phyloP scores from a whole-genome alignment of 2,113 vertebrate genomes.

The Tachysurus fulvidraco region DNA sequence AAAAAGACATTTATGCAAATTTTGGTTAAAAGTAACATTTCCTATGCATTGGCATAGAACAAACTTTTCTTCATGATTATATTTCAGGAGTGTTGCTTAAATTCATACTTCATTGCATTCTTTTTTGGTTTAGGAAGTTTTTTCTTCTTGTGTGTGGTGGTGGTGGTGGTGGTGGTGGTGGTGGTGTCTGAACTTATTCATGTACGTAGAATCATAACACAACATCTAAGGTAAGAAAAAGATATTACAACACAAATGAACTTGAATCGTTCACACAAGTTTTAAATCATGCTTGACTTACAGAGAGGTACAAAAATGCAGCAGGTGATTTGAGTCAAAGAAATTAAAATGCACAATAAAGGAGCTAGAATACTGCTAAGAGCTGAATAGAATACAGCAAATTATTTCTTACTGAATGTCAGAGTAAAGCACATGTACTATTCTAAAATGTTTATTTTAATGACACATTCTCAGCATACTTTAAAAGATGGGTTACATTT shows the following conservation, averaged over 20 bases:
- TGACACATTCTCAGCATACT: neutral
- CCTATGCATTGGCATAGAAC: constrained; percentile 41
- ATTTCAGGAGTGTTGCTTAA: constrained; percentile 23
- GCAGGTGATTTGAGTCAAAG: constrained; percentile 39
- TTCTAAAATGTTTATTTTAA: constrained; percentile 6
- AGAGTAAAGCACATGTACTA: neutral
- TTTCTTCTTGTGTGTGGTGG: constrained; percentile 25
- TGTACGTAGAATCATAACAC: neutral
- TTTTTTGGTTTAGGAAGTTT: constrained; percentile 42
- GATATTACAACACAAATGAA: constrained; percentile 55
- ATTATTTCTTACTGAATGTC: constrained; percentile 4
- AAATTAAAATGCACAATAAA: constrained; percentile 46
- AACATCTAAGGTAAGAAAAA: constrained; percentile 51
- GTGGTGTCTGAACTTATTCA: constrained; percentile 37
- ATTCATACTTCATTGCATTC: constrained; percentile 60
- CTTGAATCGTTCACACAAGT: constrained; percentile 32
- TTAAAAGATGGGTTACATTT: neutral
- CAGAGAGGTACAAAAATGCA: neutral
- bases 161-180: neutral
- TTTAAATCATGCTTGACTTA: constrained; percentile 47
- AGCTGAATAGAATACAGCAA: neutral
- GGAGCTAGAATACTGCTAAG: neutral
- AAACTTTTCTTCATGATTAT: constrained; percentile 58
- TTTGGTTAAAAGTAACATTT: constrained; percentile 52
- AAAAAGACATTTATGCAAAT: constrained; percentile 36